Base-by-base conservation (phyloP, 2,888 invertebrate genomes). In the Argyresthia albistria region DNA sequence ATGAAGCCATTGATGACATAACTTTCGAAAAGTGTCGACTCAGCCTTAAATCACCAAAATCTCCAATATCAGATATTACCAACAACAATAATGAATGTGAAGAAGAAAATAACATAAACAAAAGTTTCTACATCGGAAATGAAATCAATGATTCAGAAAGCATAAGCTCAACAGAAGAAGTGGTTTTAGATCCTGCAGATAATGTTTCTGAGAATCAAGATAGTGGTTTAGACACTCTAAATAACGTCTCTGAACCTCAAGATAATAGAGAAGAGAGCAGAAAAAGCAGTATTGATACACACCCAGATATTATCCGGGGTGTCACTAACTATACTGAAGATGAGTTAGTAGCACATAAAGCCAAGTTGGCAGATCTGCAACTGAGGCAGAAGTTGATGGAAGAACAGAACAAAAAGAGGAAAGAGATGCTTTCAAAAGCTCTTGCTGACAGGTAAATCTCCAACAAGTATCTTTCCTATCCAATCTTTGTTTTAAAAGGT, bases 381-480 rank as follows among this genome's bases (percentile, higher is more conserved):
- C 67, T 89, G 11, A 90, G 92, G 57, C 93, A 94, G 63, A 93
- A 91, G 72, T 66, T 92, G 58, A 93, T 95, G 70, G 93, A 95
- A 67, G 95, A 94, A 70, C 93, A 94, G 66, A 95, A 95, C 77
- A 91, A 92, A 60, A 91, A 91, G 60, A 90, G 93, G 58, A 93
- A 93, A 72, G 91, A 93, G 66, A 84, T 94, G 73, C 78, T 95
- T 9, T 80, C 91, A 0, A 92, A 91, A 75, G 93, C 93, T 10
- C 88, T 95, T 50, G 92, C 92, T 59, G 93, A 93, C 66, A 91
- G 93, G 92, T 93, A 67, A 46, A 3, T 45, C 25, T 25, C 25
- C 2, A 6, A 25, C n/a, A n/a, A n/a, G n/a, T n/a, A n/a, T n/a
- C n/a, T n/a, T n/a, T n/a, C n/a, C n/a, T n/a, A n/a, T n/a, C n/a